Evolutionary conservation across 2,113 vertebrate genomes (phyloP).

Genomic region (Columba janthina): DNA sequence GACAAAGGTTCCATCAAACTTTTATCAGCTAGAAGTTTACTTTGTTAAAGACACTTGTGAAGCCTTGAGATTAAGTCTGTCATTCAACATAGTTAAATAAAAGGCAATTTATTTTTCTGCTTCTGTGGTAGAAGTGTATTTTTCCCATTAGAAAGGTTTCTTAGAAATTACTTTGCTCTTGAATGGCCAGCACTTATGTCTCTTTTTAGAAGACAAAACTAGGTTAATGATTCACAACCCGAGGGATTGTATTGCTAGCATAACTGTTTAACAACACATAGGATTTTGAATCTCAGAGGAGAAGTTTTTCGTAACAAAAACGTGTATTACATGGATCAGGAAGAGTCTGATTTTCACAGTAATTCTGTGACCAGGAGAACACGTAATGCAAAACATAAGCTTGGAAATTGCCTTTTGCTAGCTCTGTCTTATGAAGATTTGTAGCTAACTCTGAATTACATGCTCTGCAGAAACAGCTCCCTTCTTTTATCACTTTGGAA

Average conservation of each 20-base stretch:
- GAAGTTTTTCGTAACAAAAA: background rate
- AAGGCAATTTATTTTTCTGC: background rate
- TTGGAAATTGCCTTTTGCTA: conserved; percentile 66
- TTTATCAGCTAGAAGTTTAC: conserved; percentile 1
- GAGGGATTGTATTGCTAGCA: background rate
- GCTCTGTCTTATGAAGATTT: conserved; percentile 53
- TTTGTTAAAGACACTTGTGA: conserved; percentile 5
- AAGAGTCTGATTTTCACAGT: conserved; percentile 12
- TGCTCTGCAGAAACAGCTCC: conserved; percentile 47
- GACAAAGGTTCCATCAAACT: background rate
- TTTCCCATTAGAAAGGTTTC: background rate
- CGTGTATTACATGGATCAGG: background rate
- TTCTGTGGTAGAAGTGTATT: background rate
- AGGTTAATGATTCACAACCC: conserved; percentile 53
- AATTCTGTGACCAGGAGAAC: conserved; percentile 12
- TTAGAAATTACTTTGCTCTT: background rate
- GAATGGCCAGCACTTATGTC: background rate
- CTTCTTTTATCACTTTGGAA: conserved; percentile 65
- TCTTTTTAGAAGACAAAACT: conserved; percentile 6
- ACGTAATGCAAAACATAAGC: conserved; percentile 40
- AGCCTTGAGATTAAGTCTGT: background rate
- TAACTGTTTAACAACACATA: background rate
- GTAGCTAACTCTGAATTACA: conserved; percentile 49
- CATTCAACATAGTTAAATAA: background rate
- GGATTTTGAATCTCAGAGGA: background rate